Conservation (phyloP, 1,140 invertebrate species). For the Pantala flavescens region DNA sequence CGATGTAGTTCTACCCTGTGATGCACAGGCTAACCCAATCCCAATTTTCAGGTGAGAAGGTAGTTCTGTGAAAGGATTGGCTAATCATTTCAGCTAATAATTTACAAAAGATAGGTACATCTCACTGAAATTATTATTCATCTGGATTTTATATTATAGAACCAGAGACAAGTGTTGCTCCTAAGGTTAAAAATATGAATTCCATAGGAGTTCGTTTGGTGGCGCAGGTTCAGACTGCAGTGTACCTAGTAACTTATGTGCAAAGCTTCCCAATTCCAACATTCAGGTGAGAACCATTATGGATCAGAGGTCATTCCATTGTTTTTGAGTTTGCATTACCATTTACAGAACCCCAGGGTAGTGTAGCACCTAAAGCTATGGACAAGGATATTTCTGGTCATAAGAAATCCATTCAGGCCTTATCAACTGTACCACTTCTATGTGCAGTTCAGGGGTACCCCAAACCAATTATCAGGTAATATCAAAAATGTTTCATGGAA, state of each 20-base stretch:
- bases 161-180: conserved; percentile 26
- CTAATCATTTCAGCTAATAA: not conserved
- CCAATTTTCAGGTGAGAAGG: conserved; percentile 25
- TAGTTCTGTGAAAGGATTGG: not conserved
- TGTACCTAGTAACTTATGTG: conserved; percentile 1
- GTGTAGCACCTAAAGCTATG: conserved; percentile 39
- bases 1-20: conserved; percentile 23
- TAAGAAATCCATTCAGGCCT: conserved; percentile 32
- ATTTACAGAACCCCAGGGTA: conserved; percentile 39
- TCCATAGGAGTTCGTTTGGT: conserved; percentile 8
- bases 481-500: not conserved
- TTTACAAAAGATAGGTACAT: not conserved
- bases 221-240: not conserved
- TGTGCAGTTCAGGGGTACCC: conserved; percentile 35
- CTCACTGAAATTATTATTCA: not conserved
- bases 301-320: not conserved
- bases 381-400: conserved; percentile 37
- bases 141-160: conserved; percentile 21
- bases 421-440: conserved; percentile 24
- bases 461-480: conserved; percentile 27
- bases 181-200: conserved; percentile 26
- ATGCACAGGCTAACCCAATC: conserved; percentile 24
- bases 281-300: conserved; percentile 13
- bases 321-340: conserved; percentile 18
- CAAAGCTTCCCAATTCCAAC: conserved; percentile 18